These are phyloP conservation scores for Erynnis tages DNA, from an alignment of 2,888 invertebrate species.

Conservation along the genomic window DNA sequence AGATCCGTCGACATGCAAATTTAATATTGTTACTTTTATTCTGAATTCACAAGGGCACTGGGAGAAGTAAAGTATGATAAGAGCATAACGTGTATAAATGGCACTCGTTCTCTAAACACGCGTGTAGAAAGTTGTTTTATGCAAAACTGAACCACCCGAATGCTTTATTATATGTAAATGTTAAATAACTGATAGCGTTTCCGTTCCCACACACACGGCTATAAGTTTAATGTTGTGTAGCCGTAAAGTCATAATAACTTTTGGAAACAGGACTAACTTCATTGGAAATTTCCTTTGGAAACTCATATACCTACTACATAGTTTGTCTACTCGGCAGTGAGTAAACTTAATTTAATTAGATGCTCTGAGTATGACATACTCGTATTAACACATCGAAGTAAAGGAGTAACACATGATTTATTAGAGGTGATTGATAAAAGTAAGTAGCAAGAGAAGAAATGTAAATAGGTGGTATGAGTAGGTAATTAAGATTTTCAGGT, in stretches of 20 bases:
- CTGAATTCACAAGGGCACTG: constrained; percentile 74
- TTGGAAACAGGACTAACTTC: constrained; percentile 17
- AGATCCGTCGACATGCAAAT: constrained; percentile 70
- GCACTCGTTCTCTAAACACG: constrained; percentile 37
- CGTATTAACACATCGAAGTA: neutral
- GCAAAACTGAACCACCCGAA: constrained; percentile 25
- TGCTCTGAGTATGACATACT: neutral
- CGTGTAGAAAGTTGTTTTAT: constrained; percentile 29
- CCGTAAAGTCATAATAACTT: constrained; percentile 25
- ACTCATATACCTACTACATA: neutral
- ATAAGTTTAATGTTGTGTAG: constrained; percentile 18
- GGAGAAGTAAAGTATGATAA: constrained; percentile 45
- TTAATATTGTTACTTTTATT: constrained; percentile 75
- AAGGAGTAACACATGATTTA: neutral
- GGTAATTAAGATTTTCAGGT: too few species aligned
- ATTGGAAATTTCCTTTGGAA: constrained; percentile 9
- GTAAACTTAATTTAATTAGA: too few species aligned
- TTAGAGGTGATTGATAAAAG: too few species aligned
- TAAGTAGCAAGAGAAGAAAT: too few species aligned
- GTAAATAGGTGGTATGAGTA: too few species aligned
- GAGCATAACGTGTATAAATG: constrained; percentile 43
- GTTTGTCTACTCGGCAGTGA: constrained; percentile 1
- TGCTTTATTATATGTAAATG: constrained; percentile 25
- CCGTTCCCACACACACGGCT: constrained; percentile 22
- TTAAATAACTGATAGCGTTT: constrained; percentile 28